Base-by-base conservation (phyloP, 1,140 invertebrate species). In the Drosophila tani region DNA sequence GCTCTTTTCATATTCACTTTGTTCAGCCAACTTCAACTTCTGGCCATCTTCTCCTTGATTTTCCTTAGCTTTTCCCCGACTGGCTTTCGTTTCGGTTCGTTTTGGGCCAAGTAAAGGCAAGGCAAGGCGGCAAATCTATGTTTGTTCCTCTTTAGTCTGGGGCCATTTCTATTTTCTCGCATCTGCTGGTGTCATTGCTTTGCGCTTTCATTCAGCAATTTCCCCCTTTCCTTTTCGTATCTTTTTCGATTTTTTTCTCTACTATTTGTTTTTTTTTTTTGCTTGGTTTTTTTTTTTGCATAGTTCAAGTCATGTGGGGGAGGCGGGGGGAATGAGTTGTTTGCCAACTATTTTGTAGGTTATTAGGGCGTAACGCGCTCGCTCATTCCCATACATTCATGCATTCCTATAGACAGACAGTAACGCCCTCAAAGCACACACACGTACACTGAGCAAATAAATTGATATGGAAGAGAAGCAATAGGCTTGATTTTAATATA, bases 311-410 rank as follows among this genome's bases (percentile, higher is more conserved):
- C 76, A 82, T 75, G 74, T 81, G 60, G 65, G 27, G 66, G 9
- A 17, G 24, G 24, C 2, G 27, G 24, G 50, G 21, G 32, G 49
- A 55, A 69, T 71, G 60, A 74, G 65, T 81, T 87, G 83, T 86
- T 90, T 85, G 84, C 85, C 85, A 88, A 90, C 84, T 81, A 88
- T 88, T 88, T 88, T 90, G 81, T 88, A 88, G 85, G 85, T 88
- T 88, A 88, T 88, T 90, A 88, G 85, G 85, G 85, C 85, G 85
- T 85, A 88, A 88, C 74, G 67, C 74, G 59, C 58, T 77, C 41
- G 51, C 75, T 56, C 75, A 64, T 43, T 27, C 75, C 70, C 45
- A 79, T 65, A 86, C 79, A 78, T 56, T 60, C 53, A 40, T 11
- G 24, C 65, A 38, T 41, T 50, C 51, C 45, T 47, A 73, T 51